These are phyloP conservation scores for Escarpia spicata DNA, from an alignment of 2,888 invertebrate genomes.

Conservation along the genomic window DNA sequence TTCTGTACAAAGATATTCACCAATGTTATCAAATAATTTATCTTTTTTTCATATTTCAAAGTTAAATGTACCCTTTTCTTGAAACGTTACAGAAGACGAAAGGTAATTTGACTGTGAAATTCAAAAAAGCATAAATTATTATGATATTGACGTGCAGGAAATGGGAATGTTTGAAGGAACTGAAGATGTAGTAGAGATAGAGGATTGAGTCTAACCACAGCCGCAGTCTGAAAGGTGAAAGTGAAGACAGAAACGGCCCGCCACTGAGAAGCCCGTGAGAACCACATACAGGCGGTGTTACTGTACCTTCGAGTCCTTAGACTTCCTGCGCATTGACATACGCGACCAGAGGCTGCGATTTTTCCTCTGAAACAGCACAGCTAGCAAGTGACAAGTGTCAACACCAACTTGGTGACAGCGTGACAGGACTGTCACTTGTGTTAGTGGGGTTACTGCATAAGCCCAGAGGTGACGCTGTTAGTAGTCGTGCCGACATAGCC, in stretches of 20 bases:
- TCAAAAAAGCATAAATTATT: no score
- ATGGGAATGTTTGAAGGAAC: background rate
- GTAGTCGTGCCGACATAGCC: background rate
- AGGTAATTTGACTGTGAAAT: no score
- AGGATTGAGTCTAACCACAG: background rate
- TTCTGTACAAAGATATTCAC: no score
- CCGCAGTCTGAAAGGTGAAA: background rate
- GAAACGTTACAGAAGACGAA: no score
- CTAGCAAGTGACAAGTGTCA: constrained; percentile 7
- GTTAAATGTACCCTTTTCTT: no score
- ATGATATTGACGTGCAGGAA: background rate
- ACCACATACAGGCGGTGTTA: background rate
- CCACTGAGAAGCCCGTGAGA: background rate
- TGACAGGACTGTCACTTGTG: background rate
- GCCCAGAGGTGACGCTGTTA: background rate
- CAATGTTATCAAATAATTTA: no score
- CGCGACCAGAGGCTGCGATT: constrained; percentile 41
- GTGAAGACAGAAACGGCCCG: background rate
- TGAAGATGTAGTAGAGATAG: background rate
- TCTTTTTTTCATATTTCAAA: no score
- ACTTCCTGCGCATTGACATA: constrained; percentile 44
- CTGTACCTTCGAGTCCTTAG: constrained; percentile 28
- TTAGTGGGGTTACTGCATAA: background rate
- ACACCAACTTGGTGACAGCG: background rate
- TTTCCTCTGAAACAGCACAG: background rate